Percentiles rank a stretch among this genome's conserved stretches.
Conservation (phyloP, 2,797 vertebrate species). For the Dendrocincla fuliginosa region DNA sequence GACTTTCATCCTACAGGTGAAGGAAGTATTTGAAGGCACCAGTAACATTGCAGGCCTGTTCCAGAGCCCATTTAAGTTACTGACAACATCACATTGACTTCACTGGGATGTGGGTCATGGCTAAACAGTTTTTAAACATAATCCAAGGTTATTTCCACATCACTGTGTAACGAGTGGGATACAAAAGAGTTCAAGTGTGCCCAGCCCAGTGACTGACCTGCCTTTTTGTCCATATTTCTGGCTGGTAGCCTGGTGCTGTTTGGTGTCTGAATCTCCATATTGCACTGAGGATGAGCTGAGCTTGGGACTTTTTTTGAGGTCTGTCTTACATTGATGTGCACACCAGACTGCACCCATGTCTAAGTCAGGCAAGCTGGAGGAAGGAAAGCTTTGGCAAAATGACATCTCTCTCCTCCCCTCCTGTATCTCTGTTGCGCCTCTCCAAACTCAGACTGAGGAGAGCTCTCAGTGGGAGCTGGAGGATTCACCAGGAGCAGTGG, state of each 20-base stretch:
- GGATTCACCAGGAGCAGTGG: background rate
- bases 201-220: background rate
- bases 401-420: background rate
- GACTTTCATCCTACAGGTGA: conserved; percentile 63
- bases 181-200: background rate
- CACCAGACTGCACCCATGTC: background rate
- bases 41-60: conserved; percentile 49
- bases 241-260: background rate
- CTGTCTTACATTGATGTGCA: background rate
- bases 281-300: background rate
- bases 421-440: background rate
- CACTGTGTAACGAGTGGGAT: background rate
- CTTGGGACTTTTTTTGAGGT: background rate
- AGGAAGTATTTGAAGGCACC: conserved; percentile 51
- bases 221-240: conserved; percentile 13
- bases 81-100: conserved; percentile 34
- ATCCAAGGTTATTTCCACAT: conserved; percentile 19
- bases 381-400: background rate
- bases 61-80: conserved; percentile 37
- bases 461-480: background rate
- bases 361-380: background rate
- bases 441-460: background rate
- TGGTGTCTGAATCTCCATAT: background rate
- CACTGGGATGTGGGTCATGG: background rate
- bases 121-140: conserved; percentile 31